These are phyloP conservation scores for Conus ventricosus DNA, from an alignment of 1,140 invertebrate species.

Conservation along the genomic window DNA sequence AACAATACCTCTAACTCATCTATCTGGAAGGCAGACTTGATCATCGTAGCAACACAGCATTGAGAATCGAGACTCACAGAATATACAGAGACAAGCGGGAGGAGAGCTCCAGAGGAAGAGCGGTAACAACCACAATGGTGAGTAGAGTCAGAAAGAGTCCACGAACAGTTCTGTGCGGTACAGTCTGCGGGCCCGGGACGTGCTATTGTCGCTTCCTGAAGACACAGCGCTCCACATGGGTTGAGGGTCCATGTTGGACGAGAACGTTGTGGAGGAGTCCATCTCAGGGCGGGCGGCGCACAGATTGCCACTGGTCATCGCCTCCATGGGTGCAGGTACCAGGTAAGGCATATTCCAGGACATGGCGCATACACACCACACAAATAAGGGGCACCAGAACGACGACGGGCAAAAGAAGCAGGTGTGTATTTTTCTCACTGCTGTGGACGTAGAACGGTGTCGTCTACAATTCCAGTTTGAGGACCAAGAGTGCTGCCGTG, in stretches of 20 bases:
- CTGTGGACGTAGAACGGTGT: neutral
- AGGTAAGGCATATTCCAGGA: slow-evolving; percentile 1
- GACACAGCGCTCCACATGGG: neutral
- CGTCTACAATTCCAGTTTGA: neutral
- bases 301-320: neutral
- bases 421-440: neutral
- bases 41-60: too few species aligned
- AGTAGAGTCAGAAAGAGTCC: neutral
- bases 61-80: too few species aligned
- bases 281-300: neutral
- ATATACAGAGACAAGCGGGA: neutral
- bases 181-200: neutral
- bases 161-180: neutral
- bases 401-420: neutral
- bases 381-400: neutral
- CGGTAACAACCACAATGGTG: neutral
- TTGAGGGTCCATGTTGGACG: neutral
- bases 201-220: neutral
- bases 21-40: too few species aligned
- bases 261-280: neutral
- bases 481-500: neutral
- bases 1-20: too few species aligned
- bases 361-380: neutral
- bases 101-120: neutral
- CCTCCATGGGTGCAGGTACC: neutral